These are phyloP conservation scores for Abrostola triplasia DNA, from an alignment of 2,888 invertebrate species.

Conservation along the genomic window DNA sequence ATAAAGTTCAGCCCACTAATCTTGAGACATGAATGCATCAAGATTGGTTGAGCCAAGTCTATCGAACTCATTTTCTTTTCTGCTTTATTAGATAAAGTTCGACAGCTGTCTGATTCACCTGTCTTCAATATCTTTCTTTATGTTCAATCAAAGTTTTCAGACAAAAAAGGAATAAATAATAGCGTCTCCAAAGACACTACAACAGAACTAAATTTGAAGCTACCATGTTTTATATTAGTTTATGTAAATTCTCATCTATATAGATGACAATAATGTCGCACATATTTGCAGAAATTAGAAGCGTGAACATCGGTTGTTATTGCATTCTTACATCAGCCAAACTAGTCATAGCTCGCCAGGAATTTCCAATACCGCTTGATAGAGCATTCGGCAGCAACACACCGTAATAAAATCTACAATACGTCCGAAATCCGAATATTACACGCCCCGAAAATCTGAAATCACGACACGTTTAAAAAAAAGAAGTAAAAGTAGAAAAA, in stretches of 20 bases:
- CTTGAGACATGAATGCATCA: too few relatives aligned
- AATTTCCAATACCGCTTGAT: conserved; percentile 37
- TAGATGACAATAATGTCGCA: not conserved
- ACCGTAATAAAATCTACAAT: conserved; percentile 55
- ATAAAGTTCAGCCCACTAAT: too few relatives aligned
- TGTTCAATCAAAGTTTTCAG: not conserved
- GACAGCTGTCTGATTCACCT: too few relatives aligned
- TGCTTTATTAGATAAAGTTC: too few relatives aligned
- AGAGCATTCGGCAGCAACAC: conserved; percentile 22
- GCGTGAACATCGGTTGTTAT: conserved; percentile 7
- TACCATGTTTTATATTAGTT: conserved; percentile 19
- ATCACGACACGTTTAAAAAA: conserved; percentile 55
- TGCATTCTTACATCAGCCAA: conserved; percentile 22
- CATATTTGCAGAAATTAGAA: conserved; percentile 11
- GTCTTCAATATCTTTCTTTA: too few relatives aligned
- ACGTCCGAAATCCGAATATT: conserved; percentile 51
- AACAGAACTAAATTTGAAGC: not conserved
- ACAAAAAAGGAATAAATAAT: not conserved
- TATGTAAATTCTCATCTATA: not conserved
- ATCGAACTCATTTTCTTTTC: too few relatives aligned
- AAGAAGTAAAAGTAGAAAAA: conserved; percentile 36
- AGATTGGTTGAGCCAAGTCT: too few relatives aligned
- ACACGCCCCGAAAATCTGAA: conserved; percentile 55
- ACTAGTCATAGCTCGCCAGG: conserved; percentile 2
- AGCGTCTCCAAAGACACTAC: not conserved